These are phyloP conservation scores for Trissolcus japonicus DNA, from an alignment of 2,888 invertebrate species.

Conservation along the genomic window DNA sequence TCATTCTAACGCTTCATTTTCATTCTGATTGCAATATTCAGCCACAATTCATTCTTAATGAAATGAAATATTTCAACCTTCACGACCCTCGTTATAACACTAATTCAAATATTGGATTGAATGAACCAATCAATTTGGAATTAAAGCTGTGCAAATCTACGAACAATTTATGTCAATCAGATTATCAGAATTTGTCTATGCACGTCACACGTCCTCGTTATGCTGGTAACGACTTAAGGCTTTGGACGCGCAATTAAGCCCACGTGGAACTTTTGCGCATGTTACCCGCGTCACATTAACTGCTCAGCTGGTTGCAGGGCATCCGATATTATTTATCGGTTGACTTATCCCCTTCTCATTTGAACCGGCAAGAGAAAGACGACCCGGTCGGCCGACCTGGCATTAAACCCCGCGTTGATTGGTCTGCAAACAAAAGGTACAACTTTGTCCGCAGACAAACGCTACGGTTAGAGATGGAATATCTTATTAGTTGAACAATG, in stretches of 20 bases:
- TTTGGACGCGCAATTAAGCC: slow-evolving; percentile 67
- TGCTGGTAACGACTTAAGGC: slow-evolving; percentile 53
- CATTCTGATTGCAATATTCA: slow-evolving; percentile 55
- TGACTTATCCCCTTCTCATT: slow-evolving; percentile 69
- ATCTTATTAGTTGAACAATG: slow-evolving; percentile 75
- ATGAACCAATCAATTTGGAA: slow-evolving; percentile 55
- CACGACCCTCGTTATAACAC: slow-evolving; percentile 53
- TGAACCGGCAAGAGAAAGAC: slow-evolving; percentile 62
- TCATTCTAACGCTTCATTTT: slow-evolving; percentile 54
- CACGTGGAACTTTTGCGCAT: slow-evolving; percentile 65
- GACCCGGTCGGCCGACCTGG: slow-evolving; percentile 61
- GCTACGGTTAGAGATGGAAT: slow-evolving; percentile 68
- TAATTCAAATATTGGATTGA: slow-evolving; percentile 55
- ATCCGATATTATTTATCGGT: slow-evolving; percentile 69
- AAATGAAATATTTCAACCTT: slow-evolving; percentile 53
- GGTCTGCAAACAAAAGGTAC: slow-evolving; percentile 52
- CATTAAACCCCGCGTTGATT: slow-evolving; percentile 64
- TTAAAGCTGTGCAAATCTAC: slow-evolving; percentile 53
- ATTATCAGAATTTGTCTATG: slow-evolving; percentile 56
- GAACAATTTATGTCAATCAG: slow-evolving; percentile 53
- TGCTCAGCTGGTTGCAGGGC: slow-evolving; percentile 63
- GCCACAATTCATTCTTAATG: slow-evolving; percentile 54
- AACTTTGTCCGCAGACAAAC: slow-evolving; percentile 57
- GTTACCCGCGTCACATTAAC: slow-evolving; percentile 61
- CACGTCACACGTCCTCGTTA: slow-evolving; percentile 56